Percentiles rank a stretch among this genome's conserved stretches.
Conservation (phyloP, 2,113 vertebrate genomes). For the Gracilinanus agilis region DNA sequence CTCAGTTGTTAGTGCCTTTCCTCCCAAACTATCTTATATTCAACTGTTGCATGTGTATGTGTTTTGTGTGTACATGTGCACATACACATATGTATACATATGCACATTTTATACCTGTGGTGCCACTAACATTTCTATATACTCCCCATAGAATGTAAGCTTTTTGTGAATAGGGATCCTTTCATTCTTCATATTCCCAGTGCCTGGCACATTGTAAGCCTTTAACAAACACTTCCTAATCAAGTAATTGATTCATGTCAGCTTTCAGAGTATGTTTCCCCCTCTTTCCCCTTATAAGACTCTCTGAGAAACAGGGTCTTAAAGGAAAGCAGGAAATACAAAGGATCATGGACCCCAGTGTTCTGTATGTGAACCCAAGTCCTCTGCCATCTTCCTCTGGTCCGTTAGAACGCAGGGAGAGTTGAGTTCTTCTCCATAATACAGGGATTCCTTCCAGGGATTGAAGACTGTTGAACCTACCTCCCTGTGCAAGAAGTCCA, state of each 20-base stretch:
- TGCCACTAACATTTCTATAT: neutral
- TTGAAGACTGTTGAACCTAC: slow-evolving; percentile 74
- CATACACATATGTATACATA: neutral
- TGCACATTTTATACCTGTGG: neutral
- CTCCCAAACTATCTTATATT: no score
- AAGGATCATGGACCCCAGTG: neutral
- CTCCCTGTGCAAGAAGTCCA: slow-evolving; percentile 92
- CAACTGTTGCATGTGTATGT: neutral
- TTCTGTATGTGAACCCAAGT: neutral
- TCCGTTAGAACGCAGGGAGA: neutral
- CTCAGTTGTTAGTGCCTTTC: neutral
- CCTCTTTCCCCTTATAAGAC: neutral
- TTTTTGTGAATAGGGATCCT: neutral
- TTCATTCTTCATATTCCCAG: neutral
- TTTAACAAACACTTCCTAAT: neutral
- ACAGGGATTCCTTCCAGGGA: neutral
- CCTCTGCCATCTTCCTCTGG: neutral
- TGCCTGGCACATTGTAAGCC: neutral
- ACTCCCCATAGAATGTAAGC: neutral
- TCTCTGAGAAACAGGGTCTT: neutral
- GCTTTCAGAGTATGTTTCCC: neutral
- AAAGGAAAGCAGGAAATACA: neutral
- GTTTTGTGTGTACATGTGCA: neutral
- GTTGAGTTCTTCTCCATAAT: neutral
- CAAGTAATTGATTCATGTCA: neutral